Conservation (phyloP, 2,888 invertebrate species). For the Congeria kusceri region DNA sequence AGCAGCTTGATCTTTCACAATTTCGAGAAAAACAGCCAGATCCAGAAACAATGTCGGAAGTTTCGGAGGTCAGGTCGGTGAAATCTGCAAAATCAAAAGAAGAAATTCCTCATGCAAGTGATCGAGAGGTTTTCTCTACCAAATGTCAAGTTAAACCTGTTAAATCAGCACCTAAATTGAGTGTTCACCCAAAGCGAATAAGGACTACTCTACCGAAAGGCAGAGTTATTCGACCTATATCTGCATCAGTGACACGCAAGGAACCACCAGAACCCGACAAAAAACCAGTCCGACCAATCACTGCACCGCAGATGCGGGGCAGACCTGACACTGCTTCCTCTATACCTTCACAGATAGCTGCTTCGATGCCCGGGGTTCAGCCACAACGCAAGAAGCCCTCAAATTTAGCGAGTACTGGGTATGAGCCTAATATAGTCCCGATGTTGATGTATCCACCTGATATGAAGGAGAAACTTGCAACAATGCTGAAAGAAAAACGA, state of each 20-base stretch:
- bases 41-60: slow-evolving; percentile 67
- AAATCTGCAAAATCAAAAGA: slow-evolving; percentile 71
- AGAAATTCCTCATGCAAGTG: slow-evolving; percentile 60
- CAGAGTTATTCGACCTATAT: slow-evolving; percentile 79
- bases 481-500: slow-evolving; percentile 66
- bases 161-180: slow-evolving; percentile 65
- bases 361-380: slow-evolving; percentile 70
- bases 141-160: slow-evolving; percentile 70
- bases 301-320: slow-evolving; percentile 63
- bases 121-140: slow-evolving; percentile 72
- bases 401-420: slow-evolving; percentile 69
- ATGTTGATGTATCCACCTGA: slow-evolving; percentile 83
- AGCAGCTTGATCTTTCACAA: slow-evolving; percentile 74
- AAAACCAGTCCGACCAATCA: slow-evolving; percentile 66
- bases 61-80: slow-evolving; percentile 71
- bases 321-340: slow-evolving; percentile 66
- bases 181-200: slow-evolving; percentile 75
- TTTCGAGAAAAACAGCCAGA: slow-evolving; percentile 64
- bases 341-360: slow-evolving; percentile 69
- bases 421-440: slow-evolving; percentile 76
- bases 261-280: slow-evolving; percentile 50
- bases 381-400: slow-evolving; percentile 56
- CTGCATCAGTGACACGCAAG: slow-evolving; percentile 71
- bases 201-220: slow-evolving; percentile 78
- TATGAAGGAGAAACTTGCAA: slow-evolving; percentile 74